Conservation (phyloP, 2,113 vertebrate genomes). For the Myotis davidii region DNA sequence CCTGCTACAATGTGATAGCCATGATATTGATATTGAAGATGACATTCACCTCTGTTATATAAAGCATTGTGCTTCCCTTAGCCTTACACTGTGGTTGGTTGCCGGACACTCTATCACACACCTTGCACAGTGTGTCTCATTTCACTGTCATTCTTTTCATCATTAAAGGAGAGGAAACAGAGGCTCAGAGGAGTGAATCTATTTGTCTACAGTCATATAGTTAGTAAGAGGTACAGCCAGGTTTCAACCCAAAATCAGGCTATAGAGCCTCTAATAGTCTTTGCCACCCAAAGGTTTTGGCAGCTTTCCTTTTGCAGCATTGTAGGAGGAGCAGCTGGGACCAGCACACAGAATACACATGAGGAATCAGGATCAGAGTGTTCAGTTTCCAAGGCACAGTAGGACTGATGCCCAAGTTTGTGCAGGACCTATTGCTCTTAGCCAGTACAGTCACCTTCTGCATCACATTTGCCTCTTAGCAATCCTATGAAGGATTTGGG, state of each 20-base stretch:
- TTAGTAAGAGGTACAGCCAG: neutral
- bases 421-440: neutral
- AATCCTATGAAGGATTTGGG: neutral
- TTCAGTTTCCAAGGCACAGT: neutral
- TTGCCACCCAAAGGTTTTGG: neutral
- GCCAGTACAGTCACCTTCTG: neutral
- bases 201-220: rapidly evolving
- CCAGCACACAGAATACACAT: neutral
- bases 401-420: too few relatives aligned
- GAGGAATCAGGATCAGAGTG: neutral
- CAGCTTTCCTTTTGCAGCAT: neutral
- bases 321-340: neutral
- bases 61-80: neutral
- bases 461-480: neutral
- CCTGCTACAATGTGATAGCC: neutral
- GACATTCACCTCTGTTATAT: neutral
- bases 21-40: neutral
- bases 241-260: too few relatives aligned
- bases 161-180: neutral
- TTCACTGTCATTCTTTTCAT: neutral
- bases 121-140: neutral
- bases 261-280: neutral
- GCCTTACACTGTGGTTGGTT: neutral
- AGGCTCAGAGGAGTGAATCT: neutral
- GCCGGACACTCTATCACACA: neutral